Conservation (phyloP, 2,888 invertebrate genomes). For the Eupithecia dodoneata region DNA sequence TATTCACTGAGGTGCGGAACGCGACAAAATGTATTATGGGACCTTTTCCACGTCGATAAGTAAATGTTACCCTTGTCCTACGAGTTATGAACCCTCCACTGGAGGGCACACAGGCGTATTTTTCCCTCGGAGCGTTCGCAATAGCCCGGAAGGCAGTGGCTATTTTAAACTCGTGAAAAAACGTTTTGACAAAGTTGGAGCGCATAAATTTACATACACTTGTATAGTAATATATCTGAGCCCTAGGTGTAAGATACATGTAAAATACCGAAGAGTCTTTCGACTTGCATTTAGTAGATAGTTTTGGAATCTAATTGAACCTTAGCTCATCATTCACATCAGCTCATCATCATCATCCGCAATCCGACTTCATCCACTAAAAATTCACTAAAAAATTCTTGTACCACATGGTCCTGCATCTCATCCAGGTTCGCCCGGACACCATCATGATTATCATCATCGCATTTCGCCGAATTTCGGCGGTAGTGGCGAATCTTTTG, state of each 20-base stretch:
- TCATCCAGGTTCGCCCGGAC: too few relatives aligned
- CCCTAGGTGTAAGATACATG: not conserved
- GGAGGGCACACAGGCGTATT: conserved; percentile 64
- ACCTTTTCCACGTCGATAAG: conserved; percentile 79
- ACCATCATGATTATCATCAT: too few relatives aligned
- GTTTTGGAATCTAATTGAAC: not conserved
- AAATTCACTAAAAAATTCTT: too few relatives aligned
- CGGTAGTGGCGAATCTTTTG: too few relatives aligned
- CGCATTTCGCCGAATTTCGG: too few relatives aligned
- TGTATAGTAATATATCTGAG: not conserved
- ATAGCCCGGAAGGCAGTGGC: conserved; percentile 51
- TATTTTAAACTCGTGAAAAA: conserved; percentile 15
- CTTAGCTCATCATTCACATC: not conserved
- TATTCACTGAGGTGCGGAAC: conserved; percentile 59
- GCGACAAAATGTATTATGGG: conserved; percentile 71
- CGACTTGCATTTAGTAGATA: not conserved
- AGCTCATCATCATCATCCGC: too few relatives aligned
- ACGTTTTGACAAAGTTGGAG: conserved; percentile 2
- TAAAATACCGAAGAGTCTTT: not conserved
- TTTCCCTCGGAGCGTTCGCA: conserved; percentile 52
- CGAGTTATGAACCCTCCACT: conserved; percentile 70
- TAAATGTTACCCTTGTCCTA: conserved; percentile 77
- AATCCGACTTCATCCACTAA: too few relatives aligned
- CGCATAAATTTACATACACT: not conserved
- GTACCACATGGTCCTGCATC: too few relatives aligned